A percentile compares a stretch with the other conserved stretches of the same genome.
phyloP scores from a whole-genome alignment of 2,888 invertebrate genomes.

The Poecilobothrus nobilitatus region DNA sequence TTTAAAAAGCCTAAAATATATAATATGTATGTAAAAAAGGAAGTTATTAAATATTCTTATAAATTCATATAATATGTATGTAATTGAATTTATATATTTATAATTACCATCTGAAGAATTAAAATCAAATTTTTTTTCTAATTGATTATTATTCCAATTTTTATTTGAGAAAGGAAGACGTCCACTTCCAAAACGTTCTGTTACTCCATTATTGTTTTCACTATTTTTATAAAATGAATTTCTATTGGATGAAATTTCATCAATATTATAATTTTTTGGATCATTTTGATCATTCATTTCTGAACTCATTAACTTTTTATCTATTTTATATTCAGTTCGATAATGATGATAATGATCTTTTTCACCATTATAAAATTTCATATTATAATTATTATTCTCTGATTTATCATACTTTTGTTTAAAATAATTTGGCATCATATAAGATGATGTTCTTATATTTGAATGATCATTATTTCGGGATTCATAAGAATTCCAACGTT shows the following conservation, averaged over 20 bases:
- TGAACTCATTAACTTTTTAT: neutral
- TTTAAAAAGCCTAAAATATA: too few relatives aligned
- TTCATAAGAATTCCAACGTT: too few relatives aligned
- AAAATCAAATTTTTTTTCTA: constrained; percentile 19
- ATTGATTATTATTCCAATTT: constrained; percentile 45
- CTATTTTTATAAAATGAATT: neutral
- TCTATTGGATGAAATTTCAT: neutral
- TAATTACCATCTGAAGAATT: constrained; percentile 16
- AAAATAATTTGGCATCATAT: neutral
- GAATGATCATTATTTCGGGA: neutral
- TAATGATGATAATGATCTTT: too few relatives aligned
- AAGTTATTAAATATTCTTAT: too few relatives aligned
- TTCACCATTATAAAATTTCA: too few relatives aligned
- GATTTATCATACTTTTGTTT: neutral
- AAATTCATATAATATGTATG: too few relatives aligned
- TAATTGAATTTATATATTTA: too few relatives aligned
- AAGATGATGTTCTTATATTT: neutral
- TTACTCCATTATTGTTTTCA: constrained; percentile 25
- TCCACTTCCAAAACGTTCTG: constrained; percentile 73
- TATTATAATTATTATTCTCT: too few relatives aligned
- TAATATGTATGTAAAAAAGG: too few relatives aligned
- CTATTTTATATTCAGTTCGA: too few relatives aligned
- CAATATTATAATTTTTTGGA: neutral
- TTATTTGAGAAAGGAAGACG: constrained; percentile 56
- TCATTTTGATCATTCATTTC: neutral